These are phyloP conservation scores for Aspidoscelis tigris DNA, from an alignment of 2,113 vertebrate species.

Conservation along the genomic window DNA sequence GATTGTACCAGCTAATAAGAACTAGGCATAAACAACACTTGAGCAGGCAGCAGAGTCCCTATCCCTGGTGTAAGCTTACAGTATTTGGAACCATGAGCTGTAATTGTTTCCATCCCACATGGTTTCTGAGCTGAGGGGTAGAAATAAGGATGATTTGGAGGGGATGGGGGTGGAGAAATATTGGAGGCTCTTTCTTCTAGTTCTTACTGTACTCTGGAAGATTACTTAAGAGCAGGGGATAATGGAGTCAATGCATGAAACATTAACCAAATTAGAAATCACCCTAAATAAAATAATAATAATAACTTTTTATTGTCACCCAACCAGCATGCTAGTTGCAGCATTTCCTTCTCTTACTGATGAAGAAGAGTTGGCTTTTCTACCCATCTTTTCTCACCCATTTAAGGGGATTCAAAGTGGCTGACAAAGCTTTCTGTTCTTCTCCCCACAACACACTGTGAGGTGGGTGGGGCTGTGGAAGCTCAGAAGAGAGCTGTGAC, in stretches of 20 bases:
- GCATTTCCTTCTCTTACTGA: neutral
- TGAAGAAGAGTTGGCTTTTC: too few species aligned
- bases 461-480: too few species aligned
- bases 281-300: too few species aligned
- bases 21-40: neutral
- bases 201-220: neutral
- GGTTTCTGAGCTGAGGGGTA: neutral
- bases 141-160: too few species aligned
- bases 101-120: too few species aligned
- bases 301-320: too few species aligned
- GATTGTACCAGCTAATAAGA: neutral
- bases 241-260: neutral
- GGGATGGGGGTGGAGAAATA: neutral
- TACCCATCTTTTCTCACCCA: too few species aligned
- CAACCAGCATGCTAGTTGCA: neutral
- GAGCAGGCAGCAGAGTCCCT: neutral
- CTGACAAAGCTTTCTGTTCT: too few species aligned
- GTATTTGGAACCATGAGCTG: neutral
- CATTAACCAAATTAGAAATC: neutral
- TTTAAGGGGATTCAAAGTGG: too few species aligned
- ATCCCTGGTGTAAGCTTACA: neutral
- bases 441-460: too few species aligned
- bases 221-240: too few species aligned
- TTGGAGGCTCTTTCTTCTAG: neutral
- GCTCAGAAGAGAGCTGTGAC: too few species aligned